Evolutionary conservation across 2,888 invertebrate species (phyloP), one percentile per base, ranked within the genome.

Genomic region (Rhaphigaster nebulosa): DNA sequence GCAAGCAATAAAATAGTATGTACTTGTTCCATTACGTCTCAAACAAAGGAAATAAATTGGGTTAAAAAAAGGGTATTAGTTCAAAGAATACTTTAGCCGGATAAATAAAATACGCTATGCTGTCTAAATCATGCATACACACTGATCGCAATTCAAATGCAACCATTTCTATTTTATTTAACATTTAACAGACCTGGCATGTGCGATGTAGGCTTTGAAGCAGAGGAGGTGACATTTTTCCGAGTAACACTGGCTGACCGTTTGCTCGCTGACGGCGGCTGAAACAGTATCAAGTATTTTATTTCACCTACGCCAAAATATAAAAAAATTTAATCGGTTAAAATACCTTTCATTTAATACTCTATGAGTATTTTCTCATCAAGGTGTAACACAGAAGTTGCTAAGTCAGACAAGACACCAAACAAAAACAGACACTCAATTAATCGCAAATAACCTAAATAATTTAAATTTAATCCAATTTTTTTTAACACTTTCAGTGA

Each of bases 261-360:
- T 41, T 90, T 90, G 18, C n/a, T 90, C 26, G 90, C 90, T 54
- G 90, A 90, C 20, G 90, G 41, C 15, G 90, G 90, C 90, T 90
- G 52, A 29, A 90, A 90, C 50, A 90, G 45, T 90, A 90, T 45
- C 18, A 88, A 88, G 34, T 38, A 54, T 88, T 41, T 88, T 89
- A 56, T 76, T 76, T 76, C 70, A 76, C 70, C 70, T 76, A 38
- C 8, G 8, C 20, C 34, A 38, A 76, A 38, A 0, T 38, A 38
- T 38, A 20, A 76, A 34, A 76, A 76, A 38, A 76, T 76, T 76
- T 76, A 34, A 76, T 76, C 70, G 4, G 38, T 15, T 65, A 65
- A 65, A 34, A 23, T 15, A 20, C 20, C 29, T 38, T 38, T 38
- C 38, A 76, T 34, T 76, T 65, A 15, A 65, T 29, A 29, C 29